phyloP scores from a whole-genome alignment of 2,113 vertebrate species.

The Oryzias javanicus region DNA sequence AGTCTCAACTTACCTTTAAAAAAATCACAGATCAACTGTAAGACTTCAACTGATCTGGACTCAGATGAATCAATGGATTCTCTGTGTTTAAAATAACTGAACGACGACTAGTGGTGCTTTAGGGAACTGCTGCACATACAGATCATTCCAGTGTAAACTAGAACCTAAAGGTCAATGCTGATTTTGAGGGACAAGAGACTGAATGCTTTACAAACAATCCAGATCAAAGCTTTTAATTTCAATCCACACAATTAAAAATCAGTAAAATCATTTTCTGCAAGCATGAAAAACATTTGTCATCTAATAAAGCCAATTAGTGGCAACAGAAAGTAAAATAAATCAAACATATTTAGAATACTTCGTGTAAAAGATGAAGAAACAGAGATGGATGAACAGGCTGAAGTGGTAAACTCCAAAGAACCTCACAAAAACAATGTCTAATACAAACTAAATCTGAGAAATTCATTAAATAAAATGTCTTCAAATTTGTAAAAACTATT shows the following conservation, averaged over 20 bases:
- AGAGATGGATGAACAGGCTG: slow-evolving; percentile 57
- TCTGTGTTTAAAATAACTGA: slow-evolving; percentile 53
- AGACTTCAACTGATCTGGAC: slow-evolving; percentile 5
- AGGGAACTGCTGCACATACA: slow-evolving; percentile 38
- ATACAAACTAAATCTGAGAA: no score
- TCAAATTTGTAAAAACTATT: no score
- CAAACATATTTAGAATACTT: background rate
- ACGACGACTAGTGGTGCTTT: slow-evolving; percentile 15
- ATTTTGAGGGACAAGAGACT: background rate
- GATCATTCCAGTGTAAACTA: slow-evolving; percentile 18
- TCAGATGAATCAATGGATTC: slow-evolving; percentile 42
- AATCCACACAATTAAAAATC: background rate
- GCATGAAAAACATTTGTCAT: no score
- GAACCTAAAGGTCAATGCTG: background rate
- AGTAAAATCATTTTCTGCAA: no score
- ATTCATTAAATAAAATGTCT: no score
- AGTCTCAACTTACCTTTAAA: background rate
- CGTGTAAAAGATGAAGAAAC: slow-evolving; percentile 8
- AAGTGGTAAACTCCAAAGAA: slow-evolving; percentile 43
- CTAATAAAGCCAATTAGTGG: no score
- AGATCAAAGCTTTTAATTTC: background rate
- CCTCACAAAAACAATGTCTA: background rate
- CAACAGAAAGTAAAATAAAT: no score
- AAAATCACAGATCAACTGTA: background rate
- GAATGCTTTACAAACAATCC: background rate